Evolutionary conservation across 2,888 invertebrate genomes (phyloP), one percentile per base, ranked within the genome.

Genomic region (Caenorhabditis plicata): DNA sequence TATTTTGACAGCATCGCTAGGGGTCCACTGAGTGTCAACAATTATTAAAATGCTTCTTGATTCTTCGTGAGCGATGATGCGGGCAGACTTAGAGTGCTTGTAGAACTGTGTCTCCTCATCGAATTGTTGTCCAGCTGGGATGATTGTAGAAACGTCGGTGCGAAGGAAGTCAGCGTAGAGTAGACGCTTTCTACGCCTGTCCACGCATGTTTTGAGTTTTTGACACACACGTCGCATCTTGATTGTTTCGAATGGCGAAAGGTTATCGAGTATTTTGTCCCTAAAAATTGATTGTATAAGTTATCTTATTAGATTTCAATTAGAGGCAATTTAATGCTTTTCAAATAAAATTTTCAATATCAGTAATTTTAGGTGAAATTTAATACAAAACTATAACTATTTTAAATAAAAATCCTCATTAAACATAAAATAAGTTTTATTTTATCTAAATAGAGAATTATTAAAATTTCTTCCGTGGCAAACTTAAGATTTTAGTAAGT

Each of bases 31-130:
- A 20, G 55, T 51, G 43, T 67, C 62, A 5, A 57, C 66, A 25
- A 62, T 60, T 11, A 67, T 53, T 25, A 67, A 51, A 26, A 60
- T 38, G 32, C 62, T 60, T 31, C 66, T 45, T 17, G 43, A 40
- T 26, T 67, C 66, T 17, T 56, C 56, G 32, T 67, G 66, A 1
- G 43, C 44, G 17, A 67, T 43, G 25, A 67, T 56, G 8, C 62
- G 39, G 4, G 47, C 27, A 29, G 38, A 47, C 38, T 47, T 56
- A 11, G 55, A 42, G n/a, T 63, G 60, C 22, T 55, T 54, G 54
- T 48, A 67, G 47, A 67, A 67, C n/a, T n/a, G n/a, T n/a, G n/a
- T n/a, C 13, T 67, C 66, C 1, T 62, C 63, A 31, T 67, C 66
- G 20, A 40, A 50, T 4, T 36, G 26, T 7, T n/a, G 31, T 9